Conservation (phyloP, 2,888 invertebrate genomes). For the Phaedon cochleariae region DNA sequence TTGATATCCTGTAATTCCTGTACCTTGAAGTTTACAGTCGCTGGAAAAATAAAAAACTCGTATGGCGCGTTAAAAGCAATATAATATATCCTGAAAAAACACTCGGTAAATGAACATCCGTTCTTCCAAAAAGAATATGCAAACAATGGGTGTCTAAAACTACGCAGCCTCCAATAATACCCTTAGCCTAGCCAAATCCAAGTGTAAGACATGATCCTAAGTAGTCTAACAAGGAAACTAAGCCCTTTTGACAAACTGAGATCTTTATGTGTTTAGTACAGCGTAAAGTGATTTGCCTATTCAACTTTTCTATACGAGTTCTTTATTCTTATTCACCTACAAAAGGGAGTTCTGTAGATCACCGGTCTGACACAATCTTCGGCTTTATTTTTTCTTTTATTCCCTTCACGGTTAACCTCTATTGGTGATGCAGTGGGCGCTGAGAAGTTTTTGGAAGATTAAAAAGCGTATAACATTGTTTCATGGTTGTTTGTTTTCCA, state of each 20-base stretch:
- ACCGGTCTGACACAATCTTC: conserved; percentile 39
- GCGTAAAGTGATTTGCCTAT: conserved; percentile 54
- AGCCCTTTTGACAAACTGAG: conserved; percentile 33
- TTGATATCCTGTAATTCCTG: too few species aligned
- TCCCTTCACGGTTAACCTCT: conserved; percentile 45
- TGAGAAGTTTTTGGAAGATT: conserved; percentile 42
- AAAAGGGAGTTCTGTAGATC: conserved; percentile 39
- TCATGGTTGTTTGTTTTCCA: conserved; percentile 54
- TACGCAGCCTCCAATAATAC: conserved; percentile 19
- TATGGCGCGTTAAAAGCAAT: too few species aligned
- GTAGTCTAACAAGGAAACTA: conserved; percentile 38
- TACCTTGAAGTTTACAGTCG: too few species aligned
- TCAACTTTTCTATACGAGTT: conserved; percentile 44
- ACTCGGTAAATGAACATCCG: conserved; percentile 4
- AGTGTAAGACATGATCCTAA: conserved; percentile 38
- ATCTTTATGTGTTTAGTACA: conserved; percentile 46
- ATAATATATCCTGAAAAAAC: too few species aligned
- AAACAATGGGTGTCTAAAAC: conserved; percentile 18
- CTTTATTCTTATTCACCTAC: conserved; percentile 34
- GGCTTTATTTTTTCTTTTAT: conserved; percentile 41
- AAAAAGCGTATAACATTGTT: conserved; percentile 57
- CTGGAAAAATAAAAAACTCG: too few species aligned
- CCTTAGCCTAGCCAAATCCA: conserved; percentile 26
- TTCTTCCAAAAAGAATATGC: conserved; percentile 15
- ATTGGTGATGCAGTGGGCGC: conserved; percentile 33